Evolutionary conservation across 1,140 invertebrate species (phyloP).

Genomic region (Halesus radiatus): DNA sequence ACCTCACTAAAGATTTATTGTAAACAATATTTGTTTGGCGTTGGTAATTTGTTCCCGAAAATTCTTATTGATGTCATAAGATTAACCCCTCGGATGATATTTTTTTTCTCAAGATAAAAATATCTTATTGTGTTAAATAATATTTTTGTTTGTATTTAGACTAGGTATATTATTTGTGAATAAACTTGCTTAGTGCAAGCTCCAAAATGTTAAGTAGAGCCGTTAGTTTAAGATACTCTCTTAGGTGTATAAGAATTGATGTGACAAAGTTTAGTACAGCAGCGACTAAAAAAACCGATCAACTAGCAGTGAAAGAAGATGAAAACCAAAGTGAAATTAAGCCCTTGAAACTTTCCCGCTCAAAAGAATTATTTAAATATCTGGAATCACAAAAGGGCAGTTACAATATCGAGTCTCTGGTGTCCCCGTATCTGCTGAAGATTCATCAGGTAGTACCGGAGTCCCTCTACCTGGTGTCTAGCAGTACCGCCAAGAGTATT

Average conservation of each 20-base stretch:
- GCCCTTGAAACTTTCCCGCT: not conserved
- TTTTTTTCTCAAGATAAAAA: too few relatives aligned
- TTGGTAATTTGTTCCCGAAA: too few relatives aligned
- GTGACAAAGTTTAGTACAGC: conserved; percentile 9
- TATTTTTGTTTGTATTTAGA: not conserved
- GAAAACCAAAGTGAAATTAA: not conserved
- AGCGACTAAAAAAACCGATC: not conserved
- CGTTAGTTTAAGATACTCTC: not conserved
- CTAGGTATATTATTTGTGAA: not conserved
- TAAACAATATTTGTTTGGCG: too few relatives aligned
- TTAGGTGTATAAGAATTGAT: not conserved
- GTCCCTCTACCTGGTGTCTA: conserved; percentile 35
- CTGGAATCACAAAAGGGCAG: conserved; percentile 13
- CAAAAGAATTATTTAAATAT: conserved; percentile 28
- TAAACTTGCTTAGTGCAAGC: not conserved
- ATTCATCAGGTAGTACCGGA: conserved; percentile 24
- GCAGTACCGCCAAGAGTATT: conserved; percentile 65
- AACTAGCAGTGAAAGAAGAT: not conserved
- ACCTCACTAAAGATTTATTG: too few relatives aligned
- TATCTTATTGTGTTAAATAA: too few relatives aligned
- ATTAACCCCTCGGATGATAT: too few relatives aligned
- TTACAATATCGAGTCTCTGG: not conserved
- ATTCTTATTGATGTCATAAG: too few relatives aligned
- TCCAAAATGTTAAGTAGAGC: conserved; percentile 9
- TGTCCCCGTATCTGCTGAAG: conserved; percentile 29